These are phyloP conservation scores for Limnodromus scolopaceus DNA, from an alignment of 2,797 vertebrate genomes.

Conservation along the genomic window DNA sequence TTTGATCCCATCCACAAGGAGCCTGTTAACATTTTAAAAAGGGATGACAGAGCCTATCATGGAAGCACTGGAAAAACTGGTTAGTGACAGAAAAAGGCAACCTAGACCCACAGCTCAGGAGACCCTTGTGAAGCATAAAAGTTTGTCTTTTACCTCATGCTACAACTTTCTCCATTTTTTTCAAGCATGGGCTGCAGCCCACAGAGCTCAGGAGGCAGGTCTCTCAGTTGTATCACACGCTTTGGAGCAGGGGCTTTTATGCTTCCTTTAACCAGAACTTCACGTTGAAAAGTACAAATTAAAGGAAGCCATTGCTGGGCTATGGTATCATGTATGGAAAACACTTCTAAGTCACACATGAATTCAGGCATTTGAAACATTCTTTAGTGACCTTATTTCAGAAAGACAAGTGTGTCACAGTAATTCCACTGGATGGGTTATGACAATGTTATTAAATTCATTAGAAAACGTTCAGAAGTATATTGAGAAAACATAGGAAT, in stretches of 20 bases:
- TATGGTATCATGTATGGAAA: background rate
- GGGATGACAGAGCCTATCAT: slow-evolving; percentile 69
- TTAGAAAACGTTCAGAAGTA: background rate
- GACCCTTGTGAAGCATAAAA: slow-evolving; percentile 46
- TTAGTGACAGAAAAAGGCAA: slow-evolving; percentile 61
- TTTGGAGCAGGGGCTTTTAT: background rate
- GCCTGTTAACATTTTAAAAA: slow-evolving; percentile 74
- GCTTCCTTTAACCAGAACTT: background rate
- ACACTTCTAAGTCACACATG: background rate
- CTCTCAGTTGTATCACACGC: background rate
- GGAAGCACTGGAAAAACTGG: slow-evolving; percentile 64
- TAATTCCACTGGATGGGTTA: background rate
- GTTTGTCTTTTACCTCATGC: slow-evolving; percentile 11
- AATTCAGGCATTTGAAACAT: background rate
- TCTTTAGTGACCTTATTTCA: background rate
- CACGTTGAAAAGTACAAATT: background rate
- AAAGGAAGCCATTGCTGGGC: background rate
- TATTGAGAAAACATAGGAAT: background rate
- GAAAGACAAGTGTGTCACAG: background rate
- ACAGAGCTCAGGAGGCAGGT: background rate
- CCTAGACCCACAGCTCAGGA: slow-evolving; percentile 36
- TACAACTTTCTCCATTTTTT: background rate
- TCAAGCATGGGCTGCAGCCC: background rate
- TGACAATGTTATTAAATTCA: background rate
- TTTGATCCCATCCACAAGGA: slow-evolving; percentile 81